These are phyloP conservation scores for Erythrocercus mccallii DNA, from an alignment of 2,113 vertebrate species.

Conservation along the genomic window DNA sequence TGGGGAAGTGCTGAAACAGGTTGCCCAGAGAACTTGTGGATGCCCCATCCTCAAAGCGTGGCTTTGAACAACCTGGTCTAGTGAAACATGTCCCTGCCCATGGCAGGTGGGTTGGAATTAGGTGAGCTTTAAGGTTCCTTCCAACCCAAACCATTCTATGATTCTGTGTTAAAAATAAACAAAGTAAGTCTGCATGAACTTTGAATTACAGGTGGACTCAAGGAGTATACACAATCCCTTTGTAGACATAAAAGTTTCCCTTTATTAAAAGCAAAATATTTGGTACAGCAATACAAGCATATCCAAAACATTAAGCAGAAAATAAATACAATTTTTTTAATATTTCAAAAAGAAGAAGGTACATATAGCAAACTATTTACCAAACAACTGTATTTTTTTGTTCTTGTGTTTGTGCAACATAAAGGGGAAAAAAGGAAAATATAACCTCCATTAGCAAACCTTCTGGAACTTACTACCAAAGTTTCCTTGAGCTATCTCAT, in stretches of 20 bases:
- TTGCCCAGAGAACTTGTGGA: not conserved
- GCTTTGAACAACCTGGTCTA: not conserved
- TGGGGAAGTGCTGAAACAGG: not conserved
- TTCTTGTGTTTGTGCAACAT: not conserved
- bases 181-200: not conserved
- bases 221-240: not conserved
- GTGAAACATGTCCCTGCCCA: rapidly evolving
- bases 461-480: not conserved
- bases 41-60: not conserved
- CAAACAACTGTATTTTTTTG: not conserved
- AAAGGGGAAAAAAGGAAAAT: not conserved
- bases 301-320: not conserved
- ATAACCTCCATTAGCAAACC: not conserved
- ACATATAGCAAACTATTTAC: not conserved
- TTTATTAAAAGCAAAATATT: not conserved
- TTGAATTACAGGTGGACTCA: not conserved
- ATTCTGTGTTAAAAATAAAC: not conserved
- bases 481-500: not conserved
- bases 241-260: not conserved
- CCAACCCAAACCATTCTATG: not conserved
- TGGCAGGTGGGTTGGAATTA: not conserved
- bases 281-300: not conserved
- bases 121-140: not conserved
- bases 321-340: not conserved
- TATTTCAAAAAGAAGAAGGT: not conserved